phyloP scores from a whole-genome alignment of 2,113 vertebrate genomes.

The Hemibates koningsi region DNA sequence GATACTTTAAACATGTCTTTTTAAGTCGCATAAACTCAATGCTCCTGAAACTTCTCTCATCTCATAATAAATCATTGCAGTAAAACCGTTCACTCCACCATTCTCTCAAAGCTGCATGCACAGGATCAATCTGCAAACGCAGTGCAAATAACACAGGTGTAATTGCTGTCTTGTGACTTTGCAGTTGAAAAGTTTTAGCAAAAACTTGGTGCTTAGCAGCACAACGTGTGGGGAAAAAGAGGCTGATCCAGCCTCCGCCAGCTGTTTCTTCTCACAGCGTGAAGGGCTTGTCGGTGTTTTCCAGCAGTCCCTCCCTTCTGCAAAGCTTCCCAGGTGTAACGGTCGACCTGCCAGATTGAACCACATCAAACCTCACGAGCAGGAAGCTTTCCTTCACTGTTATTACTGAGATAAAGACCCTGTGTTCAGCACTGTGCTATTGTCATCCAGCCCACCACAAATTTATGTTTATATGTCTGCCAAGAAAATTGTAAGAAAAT shows the following conservation, averaged over 20 bases:
- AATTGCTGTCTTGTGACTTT: not conserved
- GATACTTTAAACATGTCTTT: not conserved
- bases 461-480: not conserved
- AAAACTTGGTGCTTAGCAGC: not conserved
- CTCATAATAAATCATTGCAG: not conserved
- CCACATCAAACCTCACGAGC: slow-evolving; percentile 57
- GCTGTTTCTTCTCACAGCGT: slow-evolving; percentile 11
- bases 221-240: not conserved
- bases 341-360: slow-evolving; percentile 15
- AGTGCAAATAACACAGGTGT: not conserved
- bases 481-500: not conserved
- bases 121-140: not conserved
- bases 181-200: not conserved
- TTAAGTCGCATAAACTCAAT: not conserved
- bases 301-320: slow-evolving; percentile 39
- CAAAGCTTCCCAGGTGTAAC: slow-evolving; percentile 49
- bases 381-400: slow-evolving; percentile 57
- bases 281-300: not conserved
- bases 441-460: not conserved
- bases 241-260: slow-evolving; percentile 4
- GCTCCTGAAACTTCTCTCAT: not conserved
- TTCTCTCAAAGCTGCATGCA: not conserved
- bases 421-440: not conserved
- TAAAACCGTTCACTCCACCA: not conserved
- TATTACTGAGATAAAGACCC: slow-evolving; percentile 41